Evolutionary conservation across 2,113 vertebrate genomes (phyloP), one percentile per base, ranked within the genome.

Genomic region (Apaloderma vittatum): DNA sequence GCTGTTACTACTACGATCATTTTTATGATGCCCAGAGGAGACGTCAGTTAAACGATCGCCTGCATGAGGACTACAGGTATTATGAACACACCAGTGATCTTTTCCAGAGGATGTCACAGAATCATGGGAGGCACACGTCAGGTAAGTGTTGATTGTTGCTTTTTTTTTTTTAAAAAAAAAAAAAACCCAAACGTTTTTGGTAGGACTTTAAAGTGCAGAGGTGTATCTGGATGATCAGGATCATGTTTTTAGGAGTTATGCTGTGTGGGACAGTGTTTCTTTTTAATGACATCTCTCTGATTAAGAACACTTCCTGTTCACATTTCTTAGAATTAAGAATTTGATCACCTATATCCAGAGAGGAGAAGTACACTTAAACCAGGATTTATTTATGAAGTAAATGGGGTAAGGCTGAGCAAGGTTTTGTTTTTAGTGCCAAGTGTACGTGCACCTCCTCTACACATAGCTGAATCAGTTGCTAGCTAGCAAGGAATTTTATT

Each of bases 61-160:
- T 98, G 21, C 99, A 98, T 27, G 99, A 99, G 66, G 99, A 99
- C 88, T 99, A 98, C 94, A 98, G 99, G 98, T 99, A 99, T 96
- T 99, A 99, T n/a, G 99, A 99, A 7, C 99, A 98, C 93, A 98
- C 92, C 96, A 98, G 98, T 11, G 99, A 99, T 91, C 98, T 99
- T 73, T 99, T 99, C 98, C 99, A 99, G 97, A 99, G 99, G 98
- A 93, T 98, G 90, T 92, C 99, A 65, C 99, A 99, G 51, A 98
- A 98, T 90, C 99, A 99, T 12, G 98, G 98, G 66, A 99, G 99
- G 91, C 99, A 98, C 51, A 81, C 98, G 34, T 98, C 99, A 98
- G 99, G 99, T 99, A 97, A 98, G 90, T 63, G 5, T 9, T 24
- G 3, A 0, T 27, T 3, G 36, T 5, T 55, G 24, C 0, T 21